These are phyloP conservation scores for Archips crataeganus DNA, from an alignment of 2,888 invertebrate genomes.

Conservation along the genomic window DNA sequence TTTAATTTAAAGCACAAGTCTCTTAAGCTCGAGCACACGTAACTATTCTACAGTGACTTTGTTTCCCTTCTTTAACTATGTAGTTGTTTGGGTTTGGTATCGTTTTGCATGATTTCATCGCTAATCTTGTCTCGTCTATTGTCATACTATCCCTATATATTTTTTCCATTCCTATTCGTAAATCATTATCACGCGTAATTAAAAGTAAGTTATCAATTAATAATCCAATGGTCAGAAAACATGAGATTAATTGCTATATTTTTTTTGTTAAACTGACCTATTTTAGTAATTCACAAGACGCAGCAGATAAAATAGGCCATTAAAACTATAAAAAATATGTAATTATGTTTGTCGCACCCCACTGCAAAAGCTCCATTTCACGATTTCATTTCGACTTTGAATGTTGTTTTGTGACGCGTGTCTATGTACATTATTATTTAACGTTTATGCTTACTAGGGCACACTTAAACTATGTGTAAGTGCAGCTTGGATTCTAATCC, in stretches of 20 bases:
- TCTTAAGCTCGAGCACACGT: slow-evolving; percentile 21
- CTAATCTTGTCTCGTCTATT: neutral
- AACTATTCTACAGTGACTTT: neutral
- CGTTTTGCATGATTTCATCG: neutral
- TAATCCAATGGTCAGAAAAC: neutral
- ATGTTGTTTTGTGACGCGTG: too few relatives aligned
- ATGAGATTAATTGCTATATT: neutral
- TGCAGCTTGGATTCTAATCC: neutral
- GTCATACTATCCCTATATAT: slow-evolving; percentile 19
- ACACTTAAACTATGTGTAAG: neutral
- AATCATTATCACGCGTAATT: neutral
- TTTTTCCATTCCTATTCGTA: slow-evolving; percentile 20
- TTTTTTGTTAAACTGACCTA: neutral
- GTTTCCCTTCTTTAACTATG: neutral
- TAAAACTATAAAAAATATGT: too few relatives aligned
- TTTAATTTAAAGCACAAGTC: neutral
- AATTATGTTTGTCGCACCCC: neutral
- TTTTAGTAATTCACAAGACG: slow-evolving; percentile 38
- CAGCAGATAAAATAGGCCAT: neutral
- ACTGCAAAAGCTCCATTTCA: neutral
- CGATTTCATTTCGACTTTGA: neutral
- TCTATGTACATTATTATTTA: neutral
- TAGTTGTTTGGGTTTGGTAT: slow-evolving; percentile 21
- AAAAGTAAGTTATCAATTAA: neutral
- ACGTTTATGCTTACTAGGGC: neutral